These are phyloP conservation scores for Montipora cactus DNA, from an alignment of 64 coral and sea anemone species.

Conservation along the genomic window DNA sequence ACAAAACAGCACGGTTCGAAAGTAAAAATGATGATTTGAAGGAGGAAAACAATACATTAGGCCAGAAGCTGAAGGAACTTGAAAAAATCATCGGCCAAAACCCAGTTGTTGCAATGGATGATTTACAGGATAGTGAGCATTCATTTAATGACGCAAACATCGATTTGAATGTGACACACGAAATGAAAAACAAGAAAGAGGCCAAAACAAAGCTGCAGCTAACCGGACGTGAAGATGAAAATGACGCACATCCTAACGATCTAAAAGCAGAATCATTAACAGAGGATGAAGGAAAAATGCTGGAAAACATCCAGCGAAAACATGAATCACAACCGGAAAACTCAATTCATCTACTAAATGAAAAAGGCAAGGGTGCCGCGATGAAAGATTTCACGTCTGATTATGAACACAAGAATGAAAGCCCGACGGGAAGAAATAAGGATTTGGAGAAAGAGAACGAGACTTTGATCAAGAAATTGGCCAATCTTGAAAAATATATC, in stretches of 20 bases:
- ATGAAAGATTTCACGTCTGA: not conserved
- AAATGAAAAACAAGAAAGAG: slow-evolving; percentile 11
- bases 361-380: not conserved
- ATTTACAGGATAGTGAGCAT: not conserved
- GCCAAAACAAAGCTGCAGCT: not conserved
- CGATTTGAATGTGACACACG: not conserved
- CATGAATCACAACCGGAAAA: too few relatives aligned
- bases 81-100: not conserved
- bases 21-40: not conserved
- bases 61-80: not conserved
- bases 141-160: not conserved
- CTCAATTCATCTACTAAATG: not conserved
- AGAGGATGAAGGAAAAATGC: too few relatives aligned
- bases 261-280: too few relatives aligned
- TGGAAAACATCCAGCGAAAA: too few relatives aligned
- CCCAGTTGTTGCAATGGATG: not conserved
- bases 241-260: too few relatives aligned
- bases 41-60: not conserved
- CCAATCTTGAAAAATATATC: not conserved
- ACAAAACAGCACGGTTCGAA: not conserved
- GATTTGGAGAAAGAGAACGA: not conserved
- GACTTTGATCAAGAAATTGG: not conserved
- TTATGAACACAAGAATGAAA: not conserved
- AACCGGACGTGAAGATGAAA: too few relatives aligned
- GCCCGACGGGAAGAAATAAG: not conserved